Evolutionary conservation across 2,888 invertebrate species (phyloP), one percentile per base, ranked within the genome.

Genomic region (Germaria angustata): DNA sequence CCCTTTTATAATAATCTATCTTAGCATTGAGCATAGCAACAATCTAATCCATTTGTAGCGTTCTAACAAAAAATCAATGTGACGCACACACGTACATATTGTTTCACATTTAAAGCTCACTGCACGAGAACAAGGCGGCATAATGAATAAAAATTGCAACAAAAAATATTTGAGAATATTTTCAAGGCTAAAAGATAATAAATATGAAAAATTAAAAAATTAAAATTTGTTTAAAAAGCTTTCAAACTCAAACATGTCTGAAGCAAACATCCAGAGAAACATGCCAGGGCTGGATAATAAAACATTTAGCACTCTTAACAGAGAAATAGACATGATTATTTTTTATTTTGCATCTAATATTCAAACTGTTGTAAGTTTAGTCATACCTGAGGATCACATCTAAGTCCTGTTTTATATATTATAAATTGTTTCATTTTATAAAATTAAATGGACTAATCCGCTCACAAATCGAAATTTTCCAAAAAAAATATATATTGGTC

Each of bases 181-280:
- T 72, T 71, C 81, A 82, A 82, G 81, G 81, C 69, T 75, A 69
- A 73, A 51, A 51, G 24, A 49, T 72, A 77, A n/a, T n/a, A n/a
- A n/a, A 71, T 55, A 63, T 69, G 44, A 28, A n/a, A 59, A 55
- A 73, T 78, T 44, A 34, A 34, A 68, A 65, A 73, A 44, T 24
- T 44, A 13, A 49, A 73, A 63, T 63, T 51, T 39, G 34, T 22
- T 41, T 39, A 68, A 68, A 77, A 78, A 81, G 73, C 73, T 78
- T 69, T 81, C 20, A 17, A 34, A 57, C 73, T 73, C 73, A 68
- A 51, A 73, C 81, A 73, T 57, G 73, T 78, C 8, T 57, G 24
- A 57, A 9, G 11, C 17, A 13, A 76, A 81, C 65, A 61, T 72
- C 41, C 28, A 15, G 28, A 39, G 11, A 22, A 15, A 39, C 28